A percentile compares a stretch with the other conserved stretches of the same genome.
phyloP scores from a whole-genome alignment of 2,113 vertebrate species.

The Gymnorhina tibicen region DNA sequence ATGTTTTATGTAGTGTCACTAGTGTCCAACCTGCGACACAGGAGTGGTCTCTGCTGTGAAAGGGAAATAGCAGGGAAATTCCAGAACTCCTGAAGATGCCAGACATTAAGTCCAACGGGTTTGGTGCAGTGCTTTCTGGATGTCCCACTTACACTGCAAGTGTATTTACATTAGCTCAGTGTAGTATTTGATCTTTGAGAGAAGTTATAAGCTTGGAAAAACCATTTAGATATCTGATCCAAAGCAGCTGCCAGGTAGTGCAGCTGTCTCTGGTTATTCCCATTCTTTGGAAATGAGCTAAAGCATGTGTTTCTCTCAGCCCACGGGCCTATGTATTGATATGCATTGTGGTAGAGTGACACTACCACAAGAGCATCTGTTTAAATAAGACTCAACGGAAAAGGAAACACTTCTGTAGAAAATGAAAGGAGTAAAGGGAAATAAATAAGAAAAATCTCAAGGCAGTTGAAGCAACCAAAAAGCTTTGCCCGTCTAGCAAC shows the following conservation, averaged over 20 bases:
- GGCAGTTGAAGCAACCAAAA: not conserved
- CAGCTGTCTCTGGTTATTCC: not conserved
- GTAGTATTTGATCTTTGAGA: not conserved
- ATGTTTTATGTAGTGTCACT: not conserved
- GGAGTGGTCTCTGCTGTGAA: not conserved
- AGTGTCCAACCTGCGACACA: not conserved
- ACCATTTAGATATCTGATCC: not conserved
- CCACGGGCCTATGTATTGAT: fast-evolving
- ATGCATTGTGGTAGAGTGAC: not conserved
- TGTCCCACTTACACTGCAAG: not conserved
- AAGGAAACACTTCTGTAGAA: not conserved
- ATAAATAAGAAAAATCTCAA: not conserved
- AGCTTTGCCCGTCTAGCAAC: not conserved
- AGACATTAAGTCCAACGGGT: not conserved
- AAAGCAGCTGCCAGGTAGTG: not conserved
- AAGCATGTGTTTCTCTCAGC: not conserved
- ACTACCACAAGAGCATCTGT: not conserved
- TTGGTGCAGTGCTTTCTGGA: not conserved
- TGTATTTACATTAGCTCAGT: not conserved
- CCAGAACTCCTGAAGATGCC: not conserved
- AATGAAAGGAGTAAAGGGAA: not conserved
- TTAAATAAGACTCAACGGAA: not conserved
- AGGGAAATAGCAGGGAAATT: not conserved
- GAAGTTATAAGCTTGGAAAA: not conserved
- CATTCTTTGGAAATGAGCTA: not conserved